A percentile compares a stretch with the other conserved stretches of the same genome.
These are phyloP conservation scores for Ceraclea dissimilis DNA, from an alignment of 2,888 invertebrate genomes.

Conservation along the genomic window DNA sequence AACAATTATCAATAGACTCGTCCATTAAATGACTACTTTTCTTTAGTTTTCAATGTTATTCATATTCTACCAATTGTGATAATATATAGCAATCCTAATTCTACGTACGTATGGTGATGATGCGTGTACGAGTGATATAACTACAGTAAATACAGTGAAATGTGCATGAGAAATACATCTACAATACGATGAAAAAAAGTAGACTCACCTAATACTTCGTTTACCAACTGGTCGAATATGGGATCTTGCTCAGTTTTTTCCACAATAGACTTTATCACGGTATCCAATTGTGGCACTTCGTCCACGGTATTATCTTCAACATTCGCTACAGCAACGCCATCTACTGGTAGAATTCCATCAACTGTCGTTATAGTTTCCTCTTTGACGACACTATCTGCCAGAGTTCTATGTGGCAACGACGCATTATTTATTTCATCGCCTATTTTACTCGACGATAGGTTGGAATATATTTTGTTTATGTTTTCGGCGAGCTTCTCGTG, in stretches of 20 bases:
- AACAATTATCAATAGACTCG: too few species aligned
- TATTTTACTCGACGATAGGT: constrained; percentile 6
- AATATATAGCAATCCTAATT: too few species aligned
- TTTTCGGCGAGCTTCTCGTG: constrained; percentile 48
- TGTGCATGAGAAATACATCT: too few species aligned
- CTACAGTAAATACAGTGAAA: too few species aligned
- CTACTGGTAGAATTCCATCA: neutral
- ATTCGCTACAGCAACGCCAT: neutral
- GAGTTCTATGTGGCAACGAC: neutral
- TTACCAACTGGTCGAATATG: constrained; percentile 41
- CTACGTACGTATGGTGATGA: too few species aligned
- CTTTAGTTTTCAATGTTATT: too few species aligned
- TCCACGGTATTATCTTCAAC: constrained; percentile 15
- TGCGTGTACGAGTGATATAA: too few species aligned
- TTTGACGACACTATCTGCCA: neutral
- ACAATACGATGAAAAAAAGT: neutral
- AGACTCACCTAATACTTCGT: constrained; percentile 37
- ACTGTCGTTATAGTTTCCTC: neutral
- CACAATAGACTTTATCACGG: constrained; percentile 43
- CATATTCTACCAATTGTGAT: too few species aligned
- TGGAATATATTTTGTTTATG: constrained; percentile 38
- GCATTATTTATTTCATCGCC: neutral
- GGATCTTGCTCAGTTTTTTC: constrained; percentile 46
- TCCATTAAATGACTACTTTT: too few species aligned
- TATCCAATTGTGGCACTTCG: constrained; percentile 35